Percentiles rank a stretch among this genome's conserved stretches.
phyloP scores from a whole-genome alignment of 2,113 vertebrate genomes.

The Phocoena sinus region DNA sequence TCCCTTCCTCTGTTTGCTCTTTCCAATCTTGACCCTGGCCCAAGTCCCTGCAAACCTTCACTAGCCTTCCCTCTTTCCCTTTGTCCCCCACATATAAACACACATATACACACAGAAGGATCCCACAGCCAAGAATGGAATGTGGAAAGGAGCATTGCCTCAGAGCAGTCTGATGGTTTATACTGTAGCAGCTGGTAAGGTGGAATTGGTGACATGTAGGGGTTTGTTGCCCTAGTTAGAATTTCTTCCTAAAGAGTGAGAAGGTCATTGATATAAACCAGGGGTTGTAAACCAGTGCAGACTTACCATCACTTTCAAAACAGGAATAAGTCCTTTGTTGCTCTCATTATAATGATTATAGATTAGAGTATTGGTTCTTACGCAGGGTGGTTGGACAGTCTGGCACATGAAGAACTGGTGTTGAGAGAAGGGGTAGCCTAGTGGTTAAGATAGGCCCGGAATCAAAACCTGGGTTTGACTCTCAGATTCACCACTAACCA shows the following conservation, averaged over 20 bases:
- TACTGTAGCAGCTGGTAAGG: neutral
- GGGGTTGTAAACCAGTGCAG: neutral
- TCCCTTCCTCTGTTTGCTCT: neutral
- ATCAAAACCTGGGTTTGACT: constrained; percentile 1
- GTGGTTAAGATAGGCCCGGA: neutral
- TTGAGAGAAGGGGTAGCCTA: neutral
- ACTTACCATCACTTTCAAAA: neutral
- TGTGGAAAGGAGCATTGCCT: neutral
- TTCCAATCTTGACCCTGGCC: neutral
- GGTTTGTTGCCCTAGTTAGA: neutral
- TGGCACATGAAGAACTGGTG: neutral
- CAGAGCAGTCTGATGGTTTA: neutral
- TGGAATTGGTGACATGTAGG: neutral
- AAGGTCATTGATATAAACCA: neutral
- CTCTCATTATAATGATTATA: neutral
- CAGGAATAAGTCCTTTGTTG: neutral
- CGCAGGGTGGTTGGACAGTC: neutral
- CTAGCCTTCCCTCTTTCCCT: neutral
- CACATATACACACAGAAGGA: neutral
- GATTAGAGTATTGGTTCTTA: neutral
- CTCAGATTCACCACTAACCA: neutral
- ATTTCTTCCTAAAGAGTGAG: constrained; percentile 1
- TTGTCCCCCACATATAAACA: neutral
- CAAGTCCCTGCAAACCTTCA: neutral
- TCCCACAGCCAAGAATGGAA: neutral